Evolutionary conservation across 2,797 vertebrate genomes (phyloP).

Genomic region (Pampus argenteus): DNA sequence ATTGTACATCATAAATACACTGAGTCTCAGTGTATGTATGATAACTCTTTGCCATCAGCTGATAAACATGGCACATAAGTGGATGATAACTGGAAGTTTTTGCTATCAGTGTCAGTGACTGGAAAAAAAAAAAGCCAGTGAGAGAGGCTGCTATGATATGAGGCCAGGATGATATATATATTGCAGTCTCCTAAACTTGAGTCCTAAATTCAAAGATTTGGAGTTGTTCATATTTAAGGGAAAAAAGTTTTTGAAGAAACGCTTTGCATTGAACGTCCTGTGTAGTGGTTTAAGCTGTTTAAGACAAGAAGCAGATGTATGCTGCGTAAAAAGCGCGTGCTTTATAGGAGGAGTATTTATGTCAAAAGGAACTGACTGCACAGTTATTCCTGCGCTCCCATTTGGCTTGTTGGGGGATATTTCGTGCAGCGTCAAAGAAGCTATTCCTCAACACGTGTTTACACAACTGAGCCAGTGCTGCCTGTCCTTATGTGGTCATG

Average conservation of each 20-base stretch:
- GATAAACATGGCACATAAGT: too few relatives aligned
- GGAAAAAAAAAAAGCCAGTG: neutral
- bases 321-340: slow-evolving; percentile 1
- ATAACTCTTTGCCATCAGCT: too few relatives aligned
- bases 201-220: slow-evolving; percentile 39
- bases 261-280: slow-evolving; percentile 41
- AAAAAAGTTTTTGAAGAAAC: slow-evolving; percentile 44
- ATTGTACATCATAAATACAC: neutral
- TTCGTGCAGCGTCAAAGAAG: slow-evolving; percentile 62
- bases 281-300: slow-evolving; percentile 32
- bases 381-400: slow-evolving; percentile 38
- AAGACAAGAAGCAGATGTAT: slow-evolving; percentile 51
- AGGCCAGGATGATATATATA: slow-evolving; percentile 17
- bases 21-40: too few relatives aligned
- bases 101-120: neutral
- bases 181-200: slow-evolving; percentile 13
- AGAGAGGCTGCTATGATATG: neutral
- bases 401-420: slow-evolving; percentile 46
- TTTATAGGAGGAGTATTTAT: slow-evolving; percentile 36
- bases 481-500: slow-evolving; percentile 88
- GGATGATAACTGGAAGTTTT: too few relatives aligned
- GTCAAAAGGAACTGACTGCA: slow-evolving; percentile 20
- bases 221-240: slow-evolving; percentile 15
- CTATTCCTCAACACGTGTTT: slow-evolving; percentile 78
- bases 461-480: slow-evolving; percentile 74